phyloP scores from a whole-genome alignment of 1,140 invertebrate genomes.

The Drosophila serrata region DNA sequence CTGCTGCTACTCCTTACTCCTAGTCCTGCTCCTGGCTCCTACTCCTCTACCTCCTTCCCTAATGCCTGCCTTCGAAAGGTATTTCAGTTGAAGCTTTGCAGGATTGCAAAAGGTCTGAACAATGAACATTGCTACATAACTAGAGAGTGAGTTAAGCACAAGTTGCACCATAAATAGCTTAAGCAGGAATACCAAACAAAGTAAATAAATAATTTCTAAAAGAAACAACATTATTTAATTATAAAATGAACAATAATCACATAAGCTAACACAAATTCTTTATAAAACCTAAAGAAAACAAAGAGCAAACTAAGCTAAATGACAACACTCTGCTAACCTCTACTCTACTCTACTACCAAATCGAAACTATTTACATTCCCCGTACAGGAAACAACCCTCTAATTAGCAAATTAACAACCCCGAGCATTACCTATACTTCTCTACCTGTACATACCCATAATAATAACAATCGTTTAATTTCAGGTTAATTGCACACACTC shows the following conservation, averaged over 20 bases:
- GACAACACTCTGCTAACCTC: too few relatives aligned
- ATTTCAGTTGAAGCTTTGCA: neutral
- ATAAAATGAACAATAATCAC: neutral
- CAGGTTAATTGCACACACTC: constrained; percentile 73
- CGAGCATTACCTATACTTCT: too few relatives aligned
- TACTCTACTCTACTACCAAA: too few relatives aligned
- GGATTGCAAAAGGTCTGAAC: too few relatives aligned
- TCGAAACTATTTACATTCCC: neutral
- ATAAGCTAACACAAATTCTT: neutral
- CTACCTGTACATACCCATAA: constrained; percentile 18
- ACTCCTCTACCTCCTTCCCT: neutral
- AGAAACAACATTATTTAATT: neutral
- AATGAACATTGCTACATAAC: neutral
- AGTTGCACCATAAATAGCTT: neutral
- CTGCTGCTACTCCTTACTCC: neutral
- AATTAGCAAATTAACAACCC: constrained; percentile 20
- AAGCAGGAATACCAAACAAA: neutral
- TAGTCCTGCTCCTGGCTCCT: neutral
- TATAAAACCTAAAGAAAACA: neutral
- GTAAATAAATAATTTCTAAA: neutral
- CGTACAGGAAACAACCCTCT: neutral
- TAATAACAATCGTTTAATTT: constrained; percentile 76
- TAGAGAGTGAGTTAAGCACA: neutral
- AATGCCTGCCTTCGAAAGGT: neutral
- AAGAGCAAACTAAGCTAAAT: too few relatives aligned